These are phyloP conservation scores for Oryzaephilus surinamensis DNA, from an alignment of 1,140 invertebrate genomes.

Conservation along the genomic window DNA sequence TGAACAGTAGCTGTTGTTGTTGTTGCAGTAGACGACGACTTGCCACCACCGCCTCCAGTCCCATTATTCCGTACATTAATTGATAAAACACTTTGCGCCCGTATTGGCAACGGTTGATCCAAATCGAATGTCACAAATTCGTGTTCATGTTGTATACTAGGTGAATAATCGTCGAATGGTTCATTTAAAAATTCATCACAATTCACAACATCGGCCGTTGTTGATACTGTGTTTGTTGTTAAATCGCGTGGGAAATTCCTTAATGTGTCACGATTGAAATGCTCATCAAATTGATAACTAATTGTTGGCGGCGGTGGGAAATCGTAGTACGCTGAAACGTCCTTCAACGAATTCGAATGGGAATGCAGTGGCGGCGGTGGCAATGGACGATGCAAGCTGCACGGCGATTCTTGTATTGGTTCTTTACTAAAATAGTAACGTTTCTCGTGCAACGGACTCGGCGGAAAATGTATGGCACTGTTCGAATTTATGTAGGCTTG, in stretches of 20 bases:
- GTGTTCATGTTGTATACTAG: constrained; percentile 28
- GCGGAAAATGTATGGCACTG: constrained; percentile 36
- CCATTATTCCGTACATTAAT: constrained; percentile 25
- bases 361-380: no score
- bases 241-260: constrained; percentile 31
- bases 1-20: constrained; percentile 9
- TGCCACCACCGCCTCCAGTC: constrained; percentile 4
- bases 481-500: constrained; percentile 36
- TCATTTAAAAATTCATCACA: constrained; percentile 27
- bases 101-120: constrained; percentile 32
- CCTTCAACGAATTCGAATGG: constrained; percentile 41
- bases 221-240: constrained; percentile 35
- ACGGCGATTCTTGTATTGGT: constrained; percentile 33
- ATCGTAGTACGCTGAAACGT: constrained; percentile 44
- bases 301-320: constrained; percentile 42
- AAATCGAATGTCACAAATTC: constrained; percentile 38
- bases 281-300: constrained; percentile 33
- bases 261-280: constrained; percentile 13
- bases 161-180: constrained; percentile 34
- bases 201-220: constrained; percentile 36
- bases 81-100: constrained; percentile 28
- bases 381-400: constrained; percentile 36
- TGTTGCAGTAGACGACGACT: background rate
- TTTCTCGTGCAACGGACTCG: constrained; percentile 20
- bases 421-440: constrained; percentile 33